Evolutionary conservation across 2,797 vertebrate species (phyloP), one percentile per base, ranked within the genome.

Genomic region (Paramormyrops hopkinsi): DNA sequence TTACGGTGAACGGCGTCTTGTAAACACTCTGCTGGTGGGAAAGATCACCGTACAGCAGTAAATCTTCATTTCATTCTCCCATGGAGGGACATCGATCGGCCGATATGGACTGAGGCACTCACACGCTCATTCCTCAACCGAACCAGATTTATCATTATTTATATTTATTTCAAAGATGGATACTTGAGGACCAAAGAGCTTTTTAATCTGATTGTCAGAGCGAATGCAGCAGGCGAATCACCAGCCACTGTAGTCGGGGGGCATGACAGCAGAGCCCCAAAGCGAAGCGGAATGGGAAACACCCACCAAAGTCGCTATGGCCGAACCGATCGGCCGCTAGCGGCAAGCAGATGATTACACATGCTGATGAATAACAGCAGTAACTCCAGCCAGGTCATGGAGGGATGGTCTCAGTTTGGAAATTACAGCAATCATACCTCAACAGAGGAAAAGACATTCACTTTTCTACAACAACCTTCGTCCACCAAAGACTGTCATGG

Each of bases 131-230:
- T 83, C 54, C 29, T 22, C 41, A 82, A 46, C 41, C 41, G 2
- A 76, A 53, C 50, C n/a, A 25, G 22, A 48, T 53, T 54, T 7
- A 29, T 88, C 37, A 82, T 56, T 56, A 62, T 59, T 51, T 56
- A 19, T 88, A 53, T 88, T 56, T 56, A 33, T 89, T 46, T 54
- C 41, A 53, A 88, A 56, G 88, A 88, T 54, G 88, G 88, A 88
- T 88, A 53, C 88, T 41, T 44, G 22, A 41, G 79, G 76, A 44
- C 62, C 33, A 82, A 41, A 89, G 51, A 53, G 19, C 88, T 83
- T 83, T 56, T 84, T 83, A 89, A 89, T 51, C 44, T 3, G 54
- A 85, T 85, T 89, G 14, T 25, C 54, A 62, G 6, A 2, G 54
- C 44, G 1, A 44, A 44, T 29, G 11, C 82, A 50, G 82, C 6